Percentiles rank a stretch among this genome's conserved stretches.
phyloP scores from a whole-genome alignment of 2,888 invertebrate genomes.

The Erebia palarica region DNA sequence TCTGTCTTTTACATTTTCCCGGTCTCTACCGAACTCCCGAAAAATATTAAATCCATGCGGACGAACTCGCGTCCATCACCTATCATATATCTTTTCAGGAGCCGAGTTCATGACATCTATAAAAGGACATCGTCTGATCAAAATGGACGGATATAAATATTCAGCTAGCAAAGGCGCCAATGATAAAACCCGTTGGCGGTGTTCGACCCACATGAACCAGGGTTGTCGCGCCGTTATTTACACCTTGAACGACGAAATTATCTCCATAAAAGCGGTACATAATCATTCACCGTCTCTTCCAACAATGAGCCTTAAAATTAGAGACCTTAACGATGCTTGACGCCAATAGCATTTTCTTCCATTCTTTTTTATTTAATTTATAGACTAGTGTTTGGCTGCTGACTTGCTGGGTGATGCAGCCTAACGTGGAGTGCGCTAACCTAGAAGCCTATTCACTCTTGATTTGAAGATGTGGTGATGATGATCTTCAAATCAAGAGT shows the following conservation, averaged over 20 bases:
- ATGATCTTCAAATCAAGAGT: too few relatives aligned
- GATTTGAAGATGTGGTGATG: too few relatives aligned
- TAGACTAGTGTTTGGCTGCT: too few relatives aligned
- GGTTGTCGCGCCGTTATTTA: conserved; percentile 50
- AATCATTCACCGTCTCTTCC: conserved; percentile 10
- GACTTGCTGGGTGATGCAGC: too few relatives aligned
- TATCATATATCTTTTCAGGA: background rate
- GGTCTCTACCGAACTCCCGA: too few relatives aligned
- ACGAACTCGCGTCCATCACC: background rate
- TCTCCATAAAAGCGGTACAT: conserved; percentile 1
- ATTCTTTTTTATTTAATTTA: too few relatives aligned
- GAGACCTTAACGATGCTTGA: background rate
- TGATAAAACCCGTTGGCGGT: conserved; percentile 50
- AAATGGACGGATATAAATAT: background rate
- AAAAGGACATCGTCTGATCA: conserved; percentile 7
- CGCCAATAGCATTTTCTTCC: too few relatives aligned
- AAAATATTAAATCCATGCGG: too few relatives aligned
- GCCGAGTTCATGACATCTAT: conserved; percentile 14
- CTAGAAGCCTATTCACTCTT: too few relatives aligned
- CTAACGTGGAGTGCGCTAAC: too few relatives aligned
- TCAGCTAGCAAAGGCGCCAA: background rate
- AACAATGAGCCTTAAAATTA: background rate
- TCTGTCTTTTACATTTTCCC: too few relatives aligned
- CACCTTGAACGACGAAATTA: conserved; percentile 36
- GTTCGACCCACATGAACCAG: conserved; percentile 51